Conservation (phyloP, 2,888 invertebrate species). For the Agrenia bidenticulata region DNA sequence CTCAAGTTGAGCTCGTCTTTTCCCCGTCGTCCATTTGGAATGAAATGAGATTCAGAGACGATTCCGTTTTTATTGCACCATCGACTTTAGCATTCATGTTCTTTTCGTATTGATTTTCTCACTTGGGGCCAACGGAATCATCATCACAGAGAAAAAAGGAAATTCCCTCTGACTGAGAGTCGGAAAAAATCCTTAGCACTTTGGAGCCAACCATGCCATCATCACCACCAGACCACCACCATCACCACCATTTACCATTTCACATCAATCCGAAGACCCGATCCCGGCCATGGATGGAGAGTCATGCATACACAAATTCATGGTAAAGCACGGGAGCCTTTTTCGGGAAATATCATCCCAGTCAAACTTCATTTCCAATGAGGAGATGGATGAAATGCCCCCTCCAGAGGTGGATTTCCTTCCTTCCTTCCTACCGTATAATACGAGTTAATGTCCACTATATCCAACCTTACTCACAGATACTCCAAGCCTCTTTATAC, state of each 20-base stretch:
- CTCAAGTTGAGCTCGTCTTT: no score
- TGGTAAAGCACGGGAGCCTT: no score
- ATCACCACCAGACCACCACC: slow-evolving; percentile 37
- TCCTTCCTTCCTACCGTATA: slow-evolving; percentile 7
- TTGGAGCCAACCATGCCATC: slow-evolving; percentile 15
- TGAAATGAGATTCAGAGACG: slow-evolving; percentile 54
- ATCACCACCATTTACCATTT: background rate
- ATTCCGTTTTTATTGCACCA: slow-evolving; percentile 54
- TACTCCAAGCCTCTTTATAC: no score
- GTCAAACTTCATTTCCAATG: slow-evolving; percentile 16
- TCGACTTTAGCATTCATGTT: slow-evolving; percentile 54
- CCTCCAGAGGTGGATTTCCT: background rate
- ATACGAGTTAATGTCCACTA: no score
- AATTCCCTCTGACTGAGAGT: slow-evolving; percentile 7
- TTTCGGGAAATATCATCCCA: background rate
- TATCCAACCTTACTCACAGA: no score
- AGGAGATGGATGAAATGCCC: slow-evolving; percentile 16
- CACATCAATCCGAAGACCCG: background rate
- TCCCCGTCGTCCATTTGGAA: background rate
- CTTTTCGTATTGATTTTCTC: slow-evolving; percentile 53
- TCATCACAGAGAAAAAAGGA: slow-evolving; percentile 31
- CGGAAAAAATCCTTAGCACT: no score
- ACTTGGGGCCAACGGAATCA: slow-evolving; percentile 37
- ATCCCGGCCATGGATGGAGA: slow-evolving; percentile 1
- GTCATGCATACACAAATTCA: slow-evolving; percentile 18